These are phyloP conservation scores for Heliconius congener DNA, from an alignment of 1,140 invertebrate genomes.

Conservation along the genomic window DNA sequence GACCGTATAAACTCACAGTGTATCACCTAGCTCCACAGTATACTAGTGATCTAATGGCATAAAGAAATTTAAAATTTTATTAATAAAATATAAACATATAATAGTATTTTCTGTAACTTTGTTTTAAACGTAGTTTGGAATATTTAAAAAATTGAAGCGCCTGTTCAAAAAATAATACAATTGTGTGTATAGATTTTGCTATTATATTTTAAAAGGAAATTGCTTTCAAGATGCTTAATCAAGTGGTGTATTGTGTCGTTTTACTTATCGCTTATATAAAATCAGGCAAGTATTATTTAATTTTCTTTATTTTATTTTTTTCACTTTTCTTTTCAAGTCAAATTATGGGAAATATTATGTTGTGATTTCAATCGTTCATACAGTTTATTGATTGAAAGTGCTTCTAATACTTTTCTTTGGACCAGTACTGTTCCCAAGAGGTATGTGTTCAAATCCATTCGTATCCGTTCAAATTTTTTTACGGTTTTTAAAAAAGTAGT, in stretches of 20 bases:
- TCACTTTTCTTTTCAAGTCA: too few species aligned
- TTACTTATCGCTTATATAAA: slow-evolving; percentile 33
- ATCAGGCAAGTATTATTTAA: slow-evolving; percentile 29
- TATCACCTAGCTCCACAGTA: slow-evolving; percentile 39
- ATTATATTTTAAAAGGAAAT: slow-evolving; percentile 28
- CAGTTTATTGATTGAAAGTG: too few species aligned
- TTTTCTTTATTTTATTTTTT: background rate
- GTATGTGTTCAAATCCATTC: too few species aligned
- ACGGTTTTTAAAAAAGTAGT: too few species aligned
- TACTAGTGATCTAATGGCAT: background rate
- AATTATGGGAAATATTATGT: too few species aligned
- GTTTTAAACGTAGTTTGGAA: background rate
- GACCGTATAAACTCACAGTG: slow-evolving; percentile 45
- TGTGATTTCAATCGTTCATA: too few species aligned
- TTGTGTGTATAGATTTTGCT: background rate
- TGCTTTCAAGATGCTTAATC: slow-evolving; percentile 12
- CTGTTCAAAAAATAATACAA: slow-evolving; percentile 23
- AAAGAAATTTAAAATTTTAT: background rate
- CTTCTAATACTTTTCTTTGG: too few species aligned
- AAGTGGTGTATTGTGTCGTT: slow-evolving; percentile 15
- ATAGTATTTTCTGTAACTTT: background rate
- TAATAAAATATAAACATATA: background rate
- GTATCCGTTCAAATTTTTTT: too few species aligned
- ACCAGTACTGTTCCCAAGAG: too few species aligned
- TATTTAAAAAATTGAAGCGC: background rate